Conservation (phyloP, 1,140 invertebrate genomes). For the Sesamia nonagrioides region DNA sequence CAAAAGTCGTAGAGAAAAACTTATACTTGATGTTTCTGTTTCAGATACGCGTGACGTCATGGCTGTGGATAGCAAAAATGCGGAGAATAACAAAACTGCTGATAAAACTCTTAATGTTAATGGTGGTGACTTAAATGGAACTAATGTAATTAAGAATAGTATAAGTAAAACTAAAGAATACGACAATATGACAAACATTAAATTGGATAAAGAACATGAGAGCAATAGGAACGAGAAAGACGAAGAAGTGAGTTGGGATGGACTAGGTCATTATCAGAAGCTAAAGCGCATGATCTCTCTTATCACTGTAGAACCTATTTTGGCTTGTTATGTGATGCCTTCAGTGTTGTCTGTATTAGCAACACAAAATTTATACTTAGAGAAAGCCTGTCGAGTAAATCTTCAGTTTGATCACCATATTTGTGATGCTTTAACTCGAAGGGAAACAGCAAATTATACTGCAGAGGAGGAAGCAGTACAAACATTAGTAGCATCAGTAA, state of each 20-base stretch:
- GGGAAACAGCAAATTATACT: constrained; percentile 91
- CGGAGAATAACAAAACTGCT: constrained; percentile 62
- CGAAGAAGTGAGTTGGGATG: constrained; percentile 74
- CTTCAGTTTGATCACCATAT: constrained; percentile 90
- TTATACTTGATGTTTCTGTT: constrained; percentile 61
- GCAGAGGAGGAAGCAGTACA: constrained; percentile 92
- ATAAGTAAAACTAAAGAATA: constrained; percentile 66
- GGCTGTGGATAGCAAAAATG: constrained; percentile 70
- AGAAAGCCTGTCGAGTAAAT: constrained; percentile 95
- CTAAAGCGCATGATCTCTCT: constrained; percentile 88
- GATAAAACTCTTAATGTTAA: constrained; percentile 65
- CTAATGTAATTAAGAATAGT: constrained; percentile 70
- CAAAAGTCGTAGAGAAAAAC: constrained; percentile 21
- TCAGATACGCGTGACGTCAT: constrained; percentile 68
- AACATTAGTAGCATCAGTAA: constrained; percentile 92
- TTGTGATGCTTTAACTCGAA: constrained; percentile 91
- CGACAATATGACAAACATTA: constrained; percentile 29
- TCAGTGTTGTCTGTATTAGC: constrained; percentile 92
- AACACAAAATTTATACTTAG: constrained; percentile 94
- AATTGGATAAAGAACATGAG: constrained; percentile 59
- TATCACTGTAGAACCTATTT: constrained; percentile 93
- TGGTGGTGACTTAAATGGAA: constrained; percentile 73
- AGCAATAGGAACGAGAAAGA: constrained; percentile 59
- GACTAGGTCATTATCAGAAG: constrained; percentile 87
- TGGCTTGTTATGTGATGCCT: constrained; percentile 93